Evolutionary conservation across 2,797 vertebrate genomes (phyloP), one percentile per base, ranked within the genome.

Genomic region (Sebastes paucispinis): DNA sequence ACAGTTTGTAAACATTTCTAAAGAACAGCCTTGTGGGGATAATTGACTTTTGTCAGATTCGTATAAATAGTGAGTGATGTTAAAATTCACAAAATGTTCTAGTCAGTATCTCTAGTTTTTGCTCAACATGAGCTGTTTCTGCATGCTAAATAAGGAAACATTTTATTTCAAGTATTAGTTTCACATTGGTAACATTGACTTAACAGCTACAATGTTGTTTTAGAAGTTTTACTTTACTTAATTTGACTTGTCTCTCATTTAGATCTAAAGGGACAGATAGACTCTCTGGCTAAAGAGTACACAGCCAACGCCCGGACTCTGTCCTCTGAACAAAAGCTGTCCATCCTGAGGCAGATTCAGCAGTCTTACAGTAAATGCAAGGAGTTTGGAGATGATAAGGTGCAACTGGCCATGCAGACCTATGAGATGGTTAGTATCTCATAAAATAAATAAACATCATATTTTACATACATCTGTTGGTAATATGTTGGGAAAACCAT

Each of bases 321-420:
- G 75, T 97, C 96, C 73, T 97, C 98, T 0, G 97, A 99, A 81
- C 97, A 99, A 63, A 98, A 99, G 80, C 92, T 99, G 84, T 96
- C 97, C 80, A 97, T 98, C 60, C 95, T 99, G 87, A 97, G 97
- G 89, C 98, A 98, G 94, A 99, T 99, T 91, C 97, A 99, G 79
- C 97, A 97, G 69, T 98, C 98, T 12, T 99, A 98, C 87, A 97
- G 96, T 87, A 99, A 99, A 90, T 99, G 98, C 96, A 98, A 98
- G 88, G 98, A 99, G 81, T 99, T 97, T 90, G 98, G 98, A 25
- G 98, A 99, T 50, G 98, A 99, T 91, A 99, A 99, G 90, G 98
- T 99, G 81, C 98, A 99, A 89, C 97, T 99, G 84, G 98, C 98
- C 63, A 98, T 99, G 98, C 98, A 99, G 96, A 99, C 98, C 68